These are phyloP conservation scores for Cephus sareptanus DNA, from an alignment of 2,888 invertebrate genomes.

Conservation along the genomic window DNA sequence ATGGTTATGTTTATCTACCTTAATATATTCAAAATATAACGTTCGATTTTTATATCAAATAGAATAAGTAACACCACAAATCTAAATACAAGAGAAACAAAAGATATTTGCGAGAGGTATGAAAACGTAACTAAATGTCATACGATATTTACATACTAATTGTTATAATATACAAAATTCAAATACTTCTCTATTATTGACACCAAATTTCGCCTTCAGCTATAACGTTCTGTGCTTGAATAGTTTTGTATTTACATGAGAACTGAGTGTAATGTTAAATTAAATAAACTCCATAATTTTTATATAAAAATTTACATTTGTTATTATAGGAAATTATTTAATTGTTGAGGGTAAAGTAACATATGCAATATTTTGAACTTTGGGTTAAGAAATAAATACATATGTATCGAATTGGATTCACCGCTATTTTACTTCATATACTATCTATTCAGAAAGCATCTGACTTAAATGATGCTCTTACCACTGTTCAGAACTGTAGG, in stretches of 20 bases:
- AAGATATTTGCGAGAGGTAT: no score
- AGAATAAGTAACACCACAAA: neutral
- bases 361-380: neutral
- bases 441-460: neutral
- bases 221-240: neutral
- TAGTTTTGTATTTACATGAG: neutral
- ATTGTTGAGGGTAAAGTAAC: neutral
- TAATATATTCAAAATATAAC: neutral
- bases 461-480: neutral
- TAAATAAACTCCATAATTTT: neutral
- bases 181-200: neutral
- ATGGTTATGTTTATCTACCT: neutral
- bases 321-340: neutral
- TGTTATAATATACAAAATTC: neutral
- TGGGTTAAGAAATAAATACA: neutral
- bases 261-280: neutral
- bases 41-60: neutral
- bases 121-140: neutral
- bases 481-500: neutral
- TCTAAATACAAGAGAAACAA: no score
- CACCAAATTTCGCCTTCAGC: neutral
- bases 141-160: neutral
- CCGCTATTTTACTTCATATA: neutral
- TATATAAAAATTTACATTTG: neutral
- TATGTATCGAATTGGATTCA: neutral